Conservation (phyloP, 2,888 invertebrate genomes). For the Axea sp. region DNA sequence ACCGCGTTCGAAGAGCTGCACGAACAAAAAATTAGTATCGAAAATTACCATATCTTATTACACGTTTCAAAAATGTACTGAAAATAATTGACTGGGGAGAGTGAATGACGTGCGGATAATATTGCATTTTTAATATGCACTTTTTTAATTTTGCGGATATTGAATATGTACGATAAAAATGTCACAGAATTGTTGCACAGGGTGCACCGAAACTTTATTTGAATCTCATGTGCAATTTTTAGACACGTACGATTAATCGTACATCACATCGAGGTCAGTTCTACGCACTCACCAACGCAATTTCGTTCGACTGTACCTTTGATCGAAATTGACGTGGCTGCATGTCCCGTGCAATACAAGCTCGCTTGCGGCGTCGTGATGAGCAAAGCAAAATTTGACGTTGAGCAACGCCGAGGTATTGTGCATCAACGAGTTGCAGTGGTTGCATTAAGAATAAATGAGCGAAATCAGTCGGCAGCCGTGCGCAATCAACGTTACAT, state of each 20-base stretch:
- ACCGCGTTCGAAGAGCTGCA: conserved; percentile 35
- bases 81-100: conserved; percentile 10
- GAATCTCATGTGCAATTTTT: too few species aligned
- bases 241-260: too few species aligned
- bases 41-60: conserved; percentile 3
- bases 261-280: conserved; percentile 42
- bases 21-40: conserved; percentile 1
- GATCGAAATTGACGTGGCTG: conserved; percentile 50
- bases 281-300: conserved; percentile 19
- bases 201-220: too few species aligned
- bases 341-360: conserved; percentile 42
- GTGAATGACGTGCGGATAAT: conserved; percentile 11
- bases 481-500: conserved; percentile 42
- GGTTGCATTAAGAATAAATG: conserved; percentile 46
- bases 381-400: conserved; percentile 40
- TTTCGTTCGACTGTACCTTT: conserved; percentile 43
- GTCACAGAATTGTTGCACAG: too few species aligned
- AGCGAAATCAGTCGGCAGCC: conserved; percentile 45
- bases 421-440: conserved; percentile 46
- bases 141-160: too few species aligned
- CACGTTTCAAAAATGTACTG: not conserved
- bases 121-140: too few species aligned
- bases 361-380: conserved; percentile 42
- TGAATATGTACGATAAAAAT: too few species aligned
- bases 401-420: conserved; percentile 36